Evolutionary conservation across 2,888 invertebrate species (phyloP).

Genomic region (Heliconius aoede): DNA sequence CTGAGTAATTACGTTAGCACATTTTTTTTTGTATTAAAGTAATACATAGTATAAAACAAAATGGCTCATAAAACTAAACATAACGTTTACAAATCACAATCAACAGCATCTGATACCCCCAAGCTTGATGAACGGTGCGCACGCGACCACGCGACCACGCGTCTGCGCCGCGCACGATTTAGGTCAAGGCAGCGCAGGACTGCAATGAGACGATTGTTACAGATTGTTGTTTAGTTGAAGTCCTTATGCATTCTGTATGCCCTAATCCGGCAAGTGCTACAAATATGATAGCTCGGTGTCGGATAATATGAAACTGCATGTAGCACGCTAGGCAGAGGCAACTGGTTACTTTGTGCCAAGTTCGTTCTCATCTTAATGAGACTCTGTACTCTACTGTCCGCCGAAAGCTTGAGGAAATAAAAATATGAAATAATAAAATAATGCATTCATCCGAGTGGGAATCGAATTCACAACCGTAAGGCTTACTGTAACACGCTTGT

Average conservation of each 20-base stretch:
- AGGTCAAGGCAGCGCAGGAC: slow-evolving; percentile 79
- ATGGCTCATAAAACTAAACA: slow-evolving; percentile 24
- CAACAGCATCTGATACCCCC: slow-evolving; percentile 40
- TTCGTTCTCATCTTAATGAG: too few species aligned
- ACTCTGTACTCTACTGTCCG: too few species aligned
- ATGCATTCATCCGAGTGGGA: too few species aligned
- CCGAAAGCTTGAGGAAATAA: too few species aligned
- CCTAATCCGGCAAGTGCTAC: slow-evolving; percentile 29
- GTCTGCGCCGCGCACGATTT: slow-evolving; percentile 65
- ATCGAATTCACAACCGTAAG: too few species aligned
- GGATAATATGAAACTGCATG: neutral
- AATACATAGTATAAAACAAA: slow-evolving; percentile 2
- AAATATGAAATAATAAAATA: too few species aligned
- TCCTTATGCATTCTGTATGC: slow-evolving; percentile 36
- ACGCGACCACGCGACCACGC: slow-evolving; percentile 59
- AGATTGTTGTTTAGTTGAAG: slow-evolving; percentile 56
- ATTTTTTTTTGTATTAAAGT: neutral
- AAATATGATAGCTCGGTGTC: neutral
- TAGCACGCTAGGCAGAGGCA: too few species aligned
- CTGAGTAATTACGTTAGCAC: neutral
- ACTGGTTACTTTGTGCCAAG: too few species aligned
- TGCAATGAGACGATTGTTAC: slow-evolving; percentile 67
- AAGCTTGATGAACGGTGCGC: slow-evolving; percentile 53
- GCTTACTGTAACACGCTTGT: too few species aligned
- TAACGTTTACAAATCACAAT: slow-evolving; percentile 40